Conservation (phyloP, 2,888 invertebrate genomes). For the Acrocyrtus sp. region DNA sequence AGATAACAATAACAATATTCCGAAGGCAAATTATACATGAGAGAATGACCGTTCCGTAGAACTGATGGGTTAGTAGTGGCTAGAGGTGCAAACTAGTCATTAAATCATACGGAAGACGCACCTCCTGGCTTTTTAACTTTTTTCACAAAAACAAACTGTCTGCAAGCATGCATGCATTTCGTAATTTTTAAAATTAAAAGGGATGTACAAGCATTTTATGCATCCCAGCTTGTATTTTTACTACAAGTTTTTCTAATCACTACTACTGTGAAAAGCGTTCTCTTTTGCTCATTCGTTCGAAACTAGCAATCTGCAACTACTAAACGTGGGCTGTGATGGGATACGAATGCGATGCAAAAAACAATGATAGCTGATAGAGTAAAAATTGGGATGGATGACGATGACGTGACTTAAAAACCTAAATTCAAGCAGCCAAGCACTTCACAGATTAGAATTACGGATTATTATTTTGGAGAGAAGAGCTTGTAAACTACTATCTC, state of each 20-base stretch:
- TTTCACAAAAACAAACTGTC: constrained; percentile 32
- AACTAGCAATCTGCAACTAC: constrained; percentile 25
- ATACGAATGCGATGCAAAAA: constrained; percentile 6
- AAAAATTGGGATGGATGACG: constrained; percentile 1
- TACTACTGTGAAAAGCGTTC: too few relatives aligned
- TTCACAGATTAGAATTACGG: not conserved
- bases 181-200: too few relatives aligned
- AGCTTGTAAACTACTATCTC: not conserved
- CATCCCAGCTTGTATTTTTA: too few relatives aligned
- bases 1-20: constrained; percentile 4
- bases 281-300: too few relatives aligned
- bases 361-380: constrained; percentile 13
- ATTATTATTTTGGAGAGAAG: not conserved
- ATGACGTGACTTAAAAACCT: constrained; percentile 17
- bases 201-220: too few relatives aligned
- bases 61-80: constrained; percentile 33
- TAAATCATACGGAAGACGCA: constrained; percentile 48
- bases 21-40: constrained; percentile 24
- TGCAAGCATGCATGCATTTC: constrained; percentile 29
- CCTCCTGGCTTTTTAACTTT: constrained; percentile 22
- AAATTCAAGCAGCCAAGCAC: not conserved
- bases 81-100: constrained; percentile 43
- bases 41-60: constrained; percentile 22
- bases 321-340: not conserved
- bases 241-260: too few relatives aligned